Percentiles rank a stretch among this genome's conserved stretches.
These are phyloP conservation scores for Halocynthia roretzi DNA, from an alignment of 23 tunicate species.

Conservation along the genomic window DNA sequence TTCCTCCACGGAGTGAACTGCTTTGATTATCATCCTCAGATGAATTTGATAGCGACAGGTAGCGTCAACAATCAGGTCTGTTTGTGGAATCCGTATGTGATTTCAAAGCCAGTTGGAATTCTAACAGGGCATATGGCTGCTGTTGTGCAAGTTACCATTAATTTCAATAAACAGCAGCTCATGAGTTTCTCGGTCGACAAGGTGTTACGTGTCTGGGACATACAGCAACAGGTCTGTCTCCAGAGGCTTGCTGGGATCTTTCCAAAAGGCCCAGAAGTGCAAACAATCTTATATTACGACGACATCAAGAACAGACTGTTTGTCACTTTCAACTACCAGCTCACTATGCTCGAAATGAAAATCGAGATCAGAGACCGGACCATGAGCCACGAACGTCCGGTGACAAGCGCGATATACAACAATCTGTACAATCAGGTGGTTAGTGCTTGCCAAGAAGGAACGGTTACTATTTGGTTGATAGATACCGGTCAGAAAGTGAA, in stretches of 20 bases:
- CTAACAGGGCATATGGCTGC: slow-evolving; percentile 93
- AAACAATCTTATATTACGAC: slow-evolving; percentile 72
- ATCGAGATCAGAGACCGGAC: slow-evolving; percentile 64
- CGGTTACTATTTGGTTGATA: slow-evolving; percentile 92
- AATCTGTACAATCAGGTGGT: slow-evolving; percentile 82
- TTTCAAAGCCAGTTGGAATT: slow-evolving; percentile 90
- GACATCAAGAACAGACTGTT: slow-evolving; percentile 78
- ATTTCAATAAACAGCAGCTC: slow-evolving; percentile 67
- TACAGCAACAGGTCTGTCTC: slow-evolving; percentile 85
- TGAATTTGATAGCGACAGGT: slow-evolving; percentile 92
- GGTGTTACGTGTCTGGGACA: slow-evolving; percentile 88
- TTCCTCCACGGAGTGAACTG: slow-evolving; percentile 79
- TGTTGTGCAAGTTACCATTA: slow-evolving; percentile 72
- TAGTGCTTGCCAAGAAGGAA: slow-evolving; percentile 78
- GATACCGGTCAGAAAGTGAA: slow-evolving; percentile 94
- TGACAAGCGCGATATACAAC: slow-evolving; percentile 83
- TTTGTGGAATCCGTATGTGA: slow-evolving; percentile 94
- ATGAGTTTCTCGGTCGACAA: slow-evolving; percentile 89
- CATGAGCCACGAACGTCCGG: slow-evolving; percentile 91
- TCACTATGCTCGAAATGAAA: slow-evolving; percentile 90
- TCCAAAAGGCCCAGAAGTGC: slow-evolving; percentile 97
- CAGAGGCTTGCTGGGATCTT: slow-evolving; percentile 86
- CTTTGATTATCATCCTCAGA: slow-evolving; percentile 75
- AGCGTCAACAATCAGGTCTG: slow-evolving; percentile 92
- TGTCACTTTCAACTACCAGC: slow-evolving; percentile 86